Percentiles rank a stretch among this genome's conserved stretches.
These are phyloP conservation scores for Magallana nippona DNA, from an alignment of 2,888 invertebrate genomes.

Conservation along the genomic window DNA sequence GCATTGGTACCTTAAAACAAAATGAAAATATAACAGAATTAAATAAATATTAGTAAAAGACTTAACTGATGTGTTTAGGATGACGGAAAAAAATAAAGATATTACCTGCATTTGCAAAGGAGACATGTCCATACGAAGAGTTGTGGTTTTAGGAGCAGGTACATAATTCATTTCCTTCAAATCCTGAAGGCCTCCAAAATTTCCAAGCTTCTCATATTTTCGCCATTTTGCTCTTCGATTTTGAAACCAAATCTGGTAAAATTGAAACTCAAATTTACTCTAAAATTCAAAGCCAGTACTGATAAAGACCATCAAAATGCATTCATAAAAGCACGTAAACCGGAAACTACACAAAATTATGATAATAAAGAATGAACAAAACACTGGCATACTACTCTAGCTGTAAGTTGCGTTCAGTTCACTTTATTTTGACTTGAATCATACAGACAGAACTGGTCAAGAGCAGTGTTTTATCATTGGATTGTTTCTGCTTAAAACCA, in stretches of 20 bases:
- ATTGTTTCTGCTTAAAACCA: too few relatives aligned
- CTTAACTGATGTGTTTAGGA: too few relatives aligned
- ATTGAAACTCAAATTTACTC: background rate
- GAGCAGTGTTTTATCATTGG: too few relatives aligned
- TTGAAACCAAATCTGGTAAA: slow-evolving; percentile 75
- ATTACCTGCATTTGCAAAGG: slow-evolving; percentile 50
- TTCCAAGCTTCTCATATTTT: slow-evolving; percentile 74
- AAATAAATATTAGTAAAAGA: background rate
- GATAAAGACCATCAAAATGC: too few relatives aligned
- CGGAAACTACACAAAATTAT: too few relatives aligned
- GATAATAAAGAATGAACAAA: too few relatives aligned
- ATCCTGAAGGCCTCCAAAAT: slow-evolving; percentile 75
- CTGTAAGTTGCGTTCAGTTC: too few relatives aligned
- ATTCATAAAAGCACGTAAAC: too few relatives aligned
- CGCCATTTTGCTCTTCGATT: slow-evolving; percentile 76
- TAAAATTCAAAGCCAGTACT: background rate
- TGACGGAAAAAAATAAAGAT: background rate
- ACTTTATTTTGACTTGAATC: too few relatives aligned
- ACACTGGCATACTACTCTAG: too few relatives aligned
- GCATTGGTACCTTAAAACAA: slow-evolving; percentile 11
- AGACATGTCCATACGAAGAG: slow-evolving; percentile 48
- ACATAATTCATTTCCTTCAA: slow-evolving; percentile 70
- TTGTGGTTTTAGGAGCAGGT: slow-evolving; percentile 68
- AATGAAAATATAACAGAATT: background rate
- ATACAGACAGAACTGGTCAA: too few relatives aligned